Evolutionary conservation across 2,113 vertebrate genomes (phyloP).

Genomic region (Arothron firmamentum): DNA sequence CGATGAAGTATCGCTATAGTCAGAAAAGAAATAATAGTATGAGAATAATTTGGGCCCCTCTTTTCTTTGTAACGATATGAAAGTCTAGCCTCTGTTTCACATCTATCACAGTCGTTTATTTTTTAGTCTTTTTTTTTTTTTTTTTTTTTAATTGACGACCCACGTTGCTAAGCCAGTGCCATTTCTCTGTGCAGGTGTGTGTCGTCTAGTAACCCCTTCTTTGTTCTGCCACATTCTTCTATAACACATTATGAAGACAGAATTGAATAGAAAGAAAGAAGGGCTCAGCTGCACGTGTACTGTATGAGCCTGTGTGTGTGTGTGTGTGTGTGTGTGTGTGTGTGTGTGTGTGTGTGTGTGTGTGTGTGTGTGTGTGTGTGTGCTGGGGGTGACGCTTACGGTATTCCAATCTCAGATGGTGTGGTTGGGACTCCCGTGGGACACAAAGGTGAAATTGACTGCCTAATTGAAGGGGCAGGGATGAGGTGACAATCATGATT

Average conservation of each 20-base stretch:
- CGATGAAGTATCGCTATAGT: background rate
- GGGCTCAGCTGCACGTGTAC: constrained; percentile 27
- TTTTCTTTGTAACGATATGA: background rate
- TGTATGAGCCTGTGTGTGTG: background rate
- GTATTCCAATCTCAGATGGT: constrained; percentile 70
- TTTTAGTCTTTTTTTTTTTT: background rate
- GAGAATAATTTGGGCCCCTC: background rate
- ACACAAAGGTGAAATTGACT: constrained; percentile 75
- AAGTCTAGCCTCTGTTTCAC: too few species aligned
- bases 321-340: background rate
- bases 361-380: too few species aligned
- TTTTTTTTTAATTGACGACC: background rate
- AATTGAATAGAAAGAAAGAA: constrained; percentile 28
- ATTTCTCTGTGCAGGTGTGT: constrained; percentile 10
- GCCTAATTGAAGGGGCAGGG: constrained; percentile 78
- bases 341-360: constrained; percentile 1
- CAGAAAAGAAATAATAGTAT: background rate
- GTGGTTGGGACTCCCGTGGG: constrained; percentile 64
- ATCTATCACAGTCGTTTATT: background rate
- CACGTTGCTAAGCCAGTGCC: constrained; percentile 8
- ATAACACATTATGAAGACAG: constrained; percentile 24
- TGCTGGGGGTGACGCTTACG: constrained; percentile 28
- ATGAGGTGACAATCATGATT: constrained; percentile 74
- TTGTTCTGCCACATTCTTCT: constrained; percentile 30
- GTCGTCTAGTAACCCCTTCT: constrained; percentile 38